phyloP scores from a whole-genome alignment of 1,140 invertebrate genomes.

The Tetramorium parvispinum region DNA sequence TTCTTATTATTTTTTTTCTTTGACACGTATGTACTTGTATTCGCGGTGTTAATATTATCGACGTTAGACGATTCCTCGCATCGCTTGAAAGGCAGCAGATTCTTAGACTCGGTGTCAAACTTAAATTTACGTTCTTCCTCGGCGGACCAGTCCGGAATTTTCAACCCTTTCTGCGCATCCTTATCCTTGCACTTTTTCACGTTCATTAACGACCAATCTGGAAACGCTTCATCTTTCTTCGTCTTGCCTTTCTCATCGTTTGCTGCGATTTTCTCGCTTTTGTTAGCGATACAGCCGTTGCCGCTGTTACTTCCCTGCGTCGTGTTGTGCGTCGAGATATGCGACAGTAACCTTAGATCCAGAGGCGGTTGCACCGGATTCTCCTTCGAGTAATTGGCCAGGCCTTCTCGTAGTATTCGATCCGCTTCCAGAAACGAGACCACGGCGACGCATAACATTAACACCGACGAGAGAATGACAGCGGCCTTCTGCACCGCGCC shows the following conservation, averaged over 20 bases:
- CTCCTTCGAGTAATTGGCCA: conserved; percentile 84
- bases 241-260: conserved; percentile 70
- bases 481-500: conserved; percentile 90
- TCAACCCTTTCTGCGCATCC: conserved; percentile 73
- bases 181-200: conserved; percentile 78
- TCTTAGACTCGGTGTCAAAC: conserved; percentile 79
- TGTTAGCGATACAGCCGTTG: not conserved
- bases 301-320: conserved; percentile 61
- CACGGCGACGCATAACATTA: conserved; percentile 89
- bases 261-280: conserved; percentile 57
- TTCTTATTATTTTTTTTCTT: conserved; percentile 65
- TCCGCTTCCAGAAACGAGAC: conserved; percentile 92
- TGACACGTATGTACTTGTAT: conserved; percentile 6
- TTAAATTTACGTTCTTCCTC: conserved; percentile 81
- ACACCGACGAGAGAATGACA: conserved; percentile 87
- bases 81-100: conserved; percentile 67
- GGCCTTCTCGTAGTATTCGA: conserved; percentile 88
- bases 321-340: conserved; percentile 68
- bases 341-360: conserved; percentile 86
- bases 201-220: conserved; percentile 78
- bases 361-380: conserved; percentile 86
- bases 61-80: conserved; percentile 57
- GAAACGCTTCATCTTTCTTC: conserved; percentile 69
- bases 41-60: conserved; percentile 55
- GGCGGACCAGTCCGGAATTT: conserved; percentile 78